These are phyloP conservation scores for Rutilus rutilus DNA, from an alignment of 2,113 vertebrate genomes.

Conservation along the genomic window DNA sequence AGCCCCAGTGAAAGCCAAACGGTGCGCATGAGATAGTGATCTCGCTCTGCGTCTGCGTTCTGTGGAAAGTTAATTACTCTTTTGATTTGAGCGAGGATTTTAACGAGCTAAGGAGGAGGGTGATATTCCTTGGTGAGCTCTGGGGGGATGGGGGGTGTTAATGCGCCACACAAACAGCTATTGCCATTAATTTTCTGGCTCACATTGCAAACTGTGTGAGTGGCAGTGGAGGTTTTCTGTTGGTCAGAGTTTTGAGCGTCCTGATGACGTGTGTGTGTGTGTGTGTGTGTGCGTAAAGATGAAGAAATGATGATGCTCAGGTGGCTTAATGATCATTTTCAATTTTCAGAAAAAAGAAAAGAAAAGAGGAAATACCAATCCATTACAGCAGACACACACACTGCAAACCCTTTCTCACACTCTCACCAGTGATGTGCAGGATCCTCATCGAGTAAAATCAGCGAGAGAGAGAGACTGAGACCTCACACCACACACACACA, in stretches of 20 bases:
- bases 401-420: constrained; percentile 41
- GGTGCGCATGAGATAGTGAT: constrained; percentile 32
- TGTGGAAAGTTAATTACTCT: constrained; percentile 49
- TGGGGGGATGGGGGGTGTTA: background rate
- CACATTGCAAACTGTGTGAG: background rate
- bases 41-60: background rate
- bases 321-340: constrained; percentile 14
- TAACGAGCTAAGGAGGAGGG: constrained; percentile 38
- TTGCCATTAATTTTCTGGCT: constrained; percentile 31
- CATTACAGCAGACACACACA: constrained; percentile 34
- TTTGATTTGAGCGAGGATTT: constrained; percentile 51
- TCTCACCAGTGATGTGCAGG: constrained; percentile 46
- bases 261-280: background rate
- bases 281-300: background rate
- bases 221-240: background rate
- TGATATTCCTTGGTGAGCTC: constrained; percentile 28
- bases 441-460: constrained; percentile 39
- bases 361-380: constrained; percentile 4
- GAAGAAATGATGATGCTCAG: background rate
- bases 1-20: constrained; percentile 14
- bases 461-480: background rate
- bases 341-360: constrained; percentile 23
- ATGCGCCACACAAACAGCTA: constrained; percentile 26
- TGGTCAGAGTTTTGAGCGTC: background rate
- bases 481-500: constrained; percentile 27